Conservation (phyloP, 1,140 invertebrate genomes). For the Cotesia vestalis region DNA sequence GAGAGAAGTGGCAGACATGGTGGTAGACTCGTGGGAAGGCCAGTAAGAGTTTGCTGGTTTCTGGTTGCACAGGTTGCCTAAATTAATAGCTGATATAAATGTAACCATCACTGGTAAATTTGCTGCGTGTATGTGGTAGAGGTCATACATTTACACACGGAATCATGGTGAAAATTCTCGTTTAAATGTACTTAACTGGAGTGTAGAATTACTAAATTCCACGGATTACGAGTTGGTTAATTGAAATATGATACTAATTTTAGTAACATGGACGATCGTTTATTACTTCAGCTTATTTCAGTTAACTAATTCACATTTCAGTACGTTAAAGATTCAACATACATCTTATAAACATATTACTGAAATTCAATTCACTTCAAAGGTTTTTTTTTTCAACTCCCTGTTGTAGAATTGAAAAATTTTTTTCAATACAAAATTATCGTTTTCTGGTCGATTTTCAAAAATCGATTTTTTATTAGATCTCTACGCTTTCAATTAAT, state of each 20-base stretch:
- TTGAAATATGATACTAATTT: not conserved
- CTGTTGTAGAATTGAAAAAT: too few relatives aligned
- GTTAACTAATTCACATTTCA: not conserved
- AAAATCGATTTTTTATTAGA: too few relatives aligned
- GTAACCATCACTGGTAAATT: slow-evolving; percentile 36
- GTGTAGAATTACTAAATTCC: not conserved
- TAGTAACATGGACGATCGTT: too few relatives aligned
- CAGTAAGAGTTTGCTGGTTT: slow-evolving; percentile 6
- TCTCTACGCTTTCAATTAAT: too few relatives aligned
- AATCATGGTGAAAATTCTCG: not conserved
- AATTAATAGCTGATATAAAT: slow-evolving; percentile 40
- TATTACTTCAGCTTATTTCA: not conserved
- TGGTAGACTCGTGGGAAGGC: slow-evolving; percentile 19
- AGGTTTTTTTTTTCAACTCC: too few relatives aligned
- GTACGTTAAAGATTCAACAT: too few relatives aligned
- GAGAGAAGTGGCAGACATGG: not conserved
- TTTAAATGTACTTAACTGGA: slow-evolving; percentile 17
- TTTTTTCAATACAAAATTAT: too few relatives aligned
- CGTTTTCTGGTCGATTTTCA: too few relatives aligned
- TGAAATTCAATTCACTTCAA: too few relatives aligned
- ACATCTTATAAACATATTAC: too few relatives aligned
- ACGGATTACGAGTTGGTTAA: not conserved
- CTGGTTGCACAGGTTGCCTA: slow-evolving; percentile 2
- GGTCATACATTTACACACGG: not conserved
- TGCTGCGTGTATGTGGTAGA: slow-evolving; percentile 11